Conservation (phyloP, 2,888 invertebrate species). For the Sminthurinus aureus region DNA sequence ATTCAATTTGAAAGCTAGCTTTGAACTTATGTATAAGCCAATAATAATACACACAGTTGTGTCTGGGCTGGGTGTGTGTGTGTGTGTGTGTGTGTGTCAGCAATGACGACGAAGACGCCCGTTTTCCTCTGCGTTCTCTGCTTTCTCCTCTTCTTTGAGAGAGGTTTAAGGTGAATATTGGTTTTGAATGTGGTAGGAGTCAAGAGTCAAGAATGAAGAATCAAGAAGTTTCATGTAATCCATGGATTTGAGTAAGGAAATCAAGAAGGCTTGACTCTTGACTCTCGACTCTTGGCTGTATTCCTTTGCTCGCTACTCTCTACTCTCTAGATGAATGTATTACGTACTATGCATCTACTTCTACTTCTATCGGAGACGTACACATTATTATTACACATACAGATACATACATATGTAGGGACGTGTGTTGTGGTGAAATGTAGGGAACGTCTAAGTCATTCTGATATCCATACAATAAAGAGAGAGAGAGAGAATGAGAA, state of each 20-base stretch:
- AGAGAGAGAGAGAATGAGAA: slow-evolving; percentile 19
- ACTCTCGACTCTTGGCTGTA: too few species aligned
- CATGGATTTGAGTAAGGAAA: slow-evolving; percentile 21
- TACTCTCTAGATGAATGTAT: too few species aligned
- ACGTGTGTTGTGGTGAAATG: neutral
- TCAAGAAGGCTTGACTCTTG: slow-evolving; percentile 16
- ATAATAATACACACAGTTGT: slow-evolving; percentile 12
- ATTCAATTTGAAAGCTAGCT: neutral
- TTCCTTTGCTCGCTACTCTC: too few species aligned
- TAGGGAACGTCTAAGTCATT: neutral
- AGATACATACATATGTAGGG: neutral
- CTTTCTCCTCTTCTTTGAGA: too few species aligned
- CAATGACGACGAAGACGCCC: neutral
- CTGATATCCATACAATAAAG: neutral
- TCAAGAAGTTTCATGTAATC: slow-evolving; percentile 37
- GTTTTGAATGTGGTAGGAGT: slow-evolving; percentile 26
- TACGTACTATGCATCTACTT: too few species aligned
- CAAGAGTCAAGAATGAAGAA: too few species aligned
- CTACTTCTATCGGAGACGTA: too few species aligned
- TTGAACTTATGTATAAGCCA: neutral
- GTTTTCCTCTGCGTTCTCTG: too few species aligned
- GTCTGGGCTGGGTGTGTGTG: too few species aligned
- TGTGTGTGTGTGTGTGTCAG: neutral
- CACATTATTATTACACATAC: too few species aligned
- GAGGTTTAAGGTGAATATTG: slow-evolving; percentile 17